Evolutionary conservation across 1,140 invertebrate species (phyloP).

Genomic region (Drosophila mojavensis): DNA sequence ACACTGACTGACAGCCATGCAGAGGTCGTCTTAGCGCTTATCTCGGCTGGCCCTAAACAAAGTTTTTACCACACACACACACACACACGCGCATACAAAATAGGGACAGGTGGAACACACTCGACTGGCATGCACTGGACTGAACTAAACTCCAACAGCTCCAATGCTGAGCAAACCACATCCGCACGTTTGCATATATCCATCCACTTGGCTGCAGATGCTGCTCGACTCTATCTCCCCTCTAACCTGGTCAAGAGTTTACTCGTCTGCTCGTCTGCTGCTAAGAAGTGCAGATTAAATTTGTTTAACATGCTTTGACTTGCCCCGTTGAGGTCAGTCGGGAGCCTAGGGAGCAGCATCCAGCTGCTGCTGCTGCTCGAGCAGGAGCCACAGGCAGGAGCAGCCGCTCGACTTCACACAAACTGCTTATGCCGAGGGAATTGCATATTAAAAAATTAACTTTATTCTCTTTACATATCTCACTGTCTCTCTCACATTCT

Average conservation of each 20-base stretch:
- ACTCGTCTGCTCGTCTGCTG: conserved; percentile 37
- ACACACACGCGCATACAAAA: conserved; percentile 36
- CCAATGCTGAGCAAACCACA: conserved; percentile 25
- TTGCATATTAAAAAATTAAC: conserved; percentile 82
- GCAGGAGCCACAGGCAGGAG: background rate
- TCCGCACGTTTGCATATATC: conserved; percentile 36
- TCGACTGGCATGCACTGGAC: too few species aligned
- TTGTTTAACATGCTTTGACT: conserved; percentile 79
- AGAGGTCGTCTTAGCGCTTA: conserved; percentile 38
- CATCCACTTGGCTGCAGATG: conserved; percentile 33
- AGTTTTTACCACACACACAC: conserved; percentile 32
- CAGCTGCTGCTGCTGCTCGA: background rate
- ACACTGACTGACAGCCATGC: conserved; percentile 36
- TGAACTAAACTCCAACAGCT: background rate
- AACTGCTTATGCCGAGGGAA: conserved; percentile 61
- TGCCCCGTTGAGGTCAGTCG: conserved; percentile 50
- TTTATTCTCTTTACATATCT: conserved; percentile 43
- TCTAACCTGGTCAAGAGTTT: conserved; percentile 29
- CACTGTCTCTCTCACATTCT: background rate
- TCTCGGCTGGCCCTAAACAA: conserved; percentile 54
- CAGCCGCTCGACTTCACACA: conserved; percentile 21
- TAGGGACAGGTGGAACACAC: conserved; percentile 29
- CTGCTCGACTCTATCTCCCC: background rate
- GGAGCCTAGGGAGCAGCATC: background rate
- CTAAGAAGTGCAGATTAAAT: conserved; percentile 81